Conservation (phyloP, 2,888 invertebrate species). For the Conomelus anceps region DNA sequence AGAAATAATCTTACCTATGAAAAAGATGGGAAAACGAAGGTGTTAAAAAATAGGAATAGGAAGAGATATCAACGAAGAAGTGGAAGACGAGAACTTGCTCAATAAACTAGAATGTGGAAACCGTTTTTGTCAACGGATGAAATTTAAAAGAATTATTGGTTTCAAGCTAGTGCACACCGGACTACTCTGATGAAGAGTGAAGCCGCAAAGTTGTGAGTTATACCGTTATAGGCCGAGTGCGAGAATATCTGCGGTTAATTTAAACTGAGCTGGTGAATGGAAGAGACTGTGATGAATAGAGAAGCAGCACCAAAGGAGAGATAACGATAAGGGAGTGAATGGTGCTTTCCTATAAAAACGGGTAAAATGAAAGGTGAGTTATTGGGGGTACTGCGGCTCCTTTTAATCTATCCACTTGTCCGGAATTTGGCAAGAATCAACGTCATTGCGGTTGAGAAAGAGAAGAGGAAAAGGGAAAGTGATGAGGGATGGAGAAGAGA, state of each 20-base stretch:
- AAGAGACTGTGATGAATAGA: background rate
- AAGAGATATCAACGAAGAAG: too few species aligned
- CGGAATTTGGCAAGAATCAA: background rate
- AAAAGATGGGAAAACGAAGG: background rate
- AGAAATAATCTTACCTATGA: background rate
- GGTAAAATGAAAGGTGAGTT: background rate
- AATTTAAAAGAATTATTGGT: background rate
- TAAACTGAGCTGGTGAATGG: background rate
- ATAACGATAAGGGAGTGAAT: background rate
- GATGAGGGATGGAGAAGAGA: too few species aligned
- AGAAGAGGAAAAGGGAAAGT: slow-evolving; percentile 2
- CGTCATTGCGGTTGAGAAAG: background rate
- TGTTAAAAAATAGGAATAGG: background rate
- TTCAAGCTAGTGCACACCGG: background rate
- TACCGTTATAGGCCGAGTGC: background rate
- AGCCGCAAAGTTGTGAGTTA: background rate
- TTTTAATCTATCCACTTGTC: background rate
- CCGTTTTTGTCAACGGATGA: background rate
- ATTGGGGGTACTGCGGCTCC: background rate
- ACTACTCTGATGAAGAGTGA: background rate
- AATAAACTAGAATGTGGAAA: background rate
- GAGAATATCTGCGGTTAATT: background rate
- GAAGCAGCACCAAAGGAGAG: background rate
- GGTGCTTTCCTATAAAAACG: background rate
- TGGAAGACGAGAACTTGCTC: background rate